Evolutionary conservation across 2,113 vertebrate species (phyloP), one percentile per base, ranked within the genome.

Genomic region (Trematomus loennbergii): DNA sequence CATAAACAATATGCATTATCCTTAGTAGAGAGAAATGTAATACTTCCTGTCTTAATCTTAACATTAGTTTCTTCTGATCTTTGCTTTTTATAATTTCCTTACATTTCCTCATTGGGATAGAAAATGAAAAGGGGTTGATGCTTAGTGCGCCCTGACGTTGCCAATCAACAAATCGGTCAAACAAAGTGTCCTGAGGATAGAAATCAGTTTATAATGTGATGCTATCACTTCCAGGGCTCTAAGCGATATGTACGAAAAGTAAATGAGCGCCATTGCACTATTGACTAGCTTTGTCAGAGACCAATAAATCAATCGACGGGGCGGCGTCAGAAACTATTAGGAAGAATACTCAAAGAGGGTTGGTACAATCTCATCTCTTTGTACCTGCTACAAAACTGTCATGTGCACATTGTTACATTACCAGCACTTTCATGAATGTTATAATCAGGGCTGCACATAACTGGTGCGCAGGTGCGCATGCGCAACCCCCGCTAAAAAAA

Each of bases 261-360:
- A 68, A 86, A 83, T 61, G 83, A 83, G 75, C 72, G 66, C 16
- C 57, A 25, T 62, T 18, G 72, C 69, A 70, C 83, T 81, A 79
- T 83, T 82, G 86, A 86, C 83, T 74, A 54, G 63, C 50, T 48
- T 50, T 87, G 83, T 85, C 85, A 75, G 78, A 52, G 7, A 17
- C 85, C 78, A 90, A 92, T 87, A 78, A 90, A 91, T 94, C 87
- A 91, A 61, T 85, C 71, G 33, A 45, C 20, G 8, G 12, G 80
- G 64, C 16, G 15, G 55, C 40, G 5, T 60, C 33, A 60, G 49
- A 72, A 76, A 80, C 73, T 86, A 79, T 60, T 78, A 29, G n/a
- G n/a, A n/a, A n/a, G n/a, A n/a, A n/a, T n/a, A n/a, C n/a, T n/a
- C n/a, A n/a, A n/a, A n/a, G n/a, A n/a, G n/a, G n/a, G n/a, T n/a